Conservation (phyloP, 2,113 vertebrate species). For the Corythornis vintsioides region DNA sequence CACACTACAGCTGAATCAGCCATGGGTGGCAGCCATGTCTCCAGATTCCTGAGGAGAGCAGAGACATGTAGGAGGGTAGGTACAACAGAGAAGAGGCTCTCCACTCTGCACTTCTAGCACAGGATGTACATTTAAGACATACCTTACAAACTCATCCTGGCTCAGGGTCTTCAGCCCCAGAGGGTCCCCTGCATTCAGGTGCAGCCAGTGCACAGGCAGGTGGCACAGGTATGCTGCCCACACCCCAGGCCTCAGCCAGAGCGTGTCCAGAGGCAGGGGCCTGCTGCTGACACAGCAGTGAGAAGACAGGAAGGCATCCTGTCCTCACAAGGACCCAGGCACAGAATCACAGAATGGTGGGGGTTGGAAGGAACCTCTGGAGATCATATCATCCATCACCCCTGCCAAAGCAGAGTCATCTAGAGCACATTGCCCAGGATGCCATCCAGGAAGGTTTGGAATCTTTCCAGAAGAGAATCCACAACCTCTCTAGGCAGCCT, state of each 20-base stretch:
- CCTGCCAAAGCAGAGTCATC: neutral
- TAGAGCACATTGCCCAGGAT: neutral
- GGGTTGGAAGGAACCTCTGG: neutral
- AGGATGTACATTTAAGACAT: neutral
- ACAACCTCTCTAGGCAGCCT: neutral
- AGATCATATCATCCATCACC: neutral
- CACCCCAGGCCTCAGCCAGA: neutral
- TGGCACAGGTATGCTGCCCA: neutral
- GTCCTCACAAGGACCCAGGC: neutral
- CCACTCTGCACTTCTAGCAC: neutral
- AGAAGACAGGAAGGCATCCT: neutral
- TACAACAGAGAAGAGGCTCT: neutral
- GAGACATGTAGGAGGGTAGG: accelerated
- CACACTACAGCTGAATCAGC: neutral
- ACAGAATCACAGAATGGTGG: neutral
- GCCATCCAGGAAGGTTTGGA: neutral
- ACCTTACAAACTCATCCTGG: neutral
- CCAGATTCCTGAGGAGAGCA: neutral
- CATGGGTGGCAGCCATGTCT: accelerated
- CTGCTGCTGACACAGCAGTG: neutral
- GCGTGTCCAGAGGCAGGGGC: neutral
- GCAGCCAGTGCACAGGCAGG: neutral
- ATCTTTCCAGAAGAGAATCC: neutral
- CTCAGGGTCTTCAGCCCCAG: neutral
- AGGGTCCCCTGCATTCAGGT: neutral